These are phyloP conservation scores for Halichondria panicea DNA, from an alignment of 37 sponge, comb jelly and placozoan species.

Conservation along the genomic window DNA sequence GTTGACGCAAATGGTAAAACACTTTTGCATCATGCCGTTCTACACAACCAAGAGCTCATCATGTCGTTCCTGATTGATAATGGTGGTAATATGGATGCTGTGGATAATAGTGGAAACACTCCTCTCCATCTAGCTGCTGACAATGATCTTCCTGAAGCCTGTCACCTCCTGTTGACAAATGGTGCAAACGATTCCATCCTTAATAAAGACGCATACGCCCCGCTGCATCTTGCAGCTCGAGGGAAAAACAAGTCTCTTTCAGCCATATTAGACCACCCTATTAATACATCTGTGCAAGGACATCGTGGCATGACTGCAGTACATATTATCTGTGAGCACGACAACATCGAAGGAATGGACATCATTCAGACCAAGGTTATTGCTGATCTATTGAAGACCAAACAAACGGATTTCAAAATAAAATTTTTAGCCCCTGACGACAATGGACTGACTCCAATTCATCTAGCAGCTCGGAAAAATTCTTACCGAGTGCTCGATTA, in stretches of 20 bases:
- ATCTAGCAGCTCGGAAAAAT: conserved; percentile 70
- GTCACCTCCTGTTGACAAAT: conserved; percentile 50
- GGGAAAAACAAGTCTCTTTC: conserved; percentile 34
- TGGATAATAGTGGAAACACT: conserved; percentile 75
- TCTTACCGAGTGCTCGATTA: conserved; percentile 56
- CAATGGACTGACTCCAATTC: conserved; percentile 66
- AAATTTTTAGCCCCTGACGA: conserved; percentile 77
- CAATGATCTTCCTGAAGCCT: conserved; percentile 27
- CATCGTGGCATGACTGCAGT: conserved; percentile 63
- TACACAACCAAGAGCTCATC: conserved; percentile 39
- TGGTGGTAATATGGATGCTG: conserved; percentile 65
- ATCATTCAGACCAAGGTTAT: conserved; percentile 25
- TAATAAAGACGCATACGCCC: conserved; percentile 43
- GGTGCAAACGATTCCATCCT: conserved; percentile 52
- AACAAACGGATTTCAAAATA: conserved; percentile 43
- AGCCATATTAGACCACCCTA: conserved; percentile 35
- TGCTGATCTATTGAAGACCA: neutral
- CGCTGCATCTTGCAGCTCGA: conserved; percentile 71
- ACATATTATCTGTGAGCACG: conserved; percentile 71
- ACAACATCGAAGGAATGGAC: conserved; percentile 50
- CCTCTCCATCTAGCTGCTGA: conserved; percentile 76
- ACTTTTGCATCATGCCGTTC: conserved; percentile 60
- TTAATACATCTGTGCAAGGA: conserved; percentile 41
- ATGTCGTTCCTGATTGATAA: conserved; percentile 70
- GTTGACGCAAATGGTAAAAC: conserved; percentile 42